Percentiles rank a stretch among this genome's conserved stretches.
These are phyloP conservation scores for Equus przewalskii DNA, from an alignment of 2,113 vertebrate species.

Conservation along the genomic window DNA sequence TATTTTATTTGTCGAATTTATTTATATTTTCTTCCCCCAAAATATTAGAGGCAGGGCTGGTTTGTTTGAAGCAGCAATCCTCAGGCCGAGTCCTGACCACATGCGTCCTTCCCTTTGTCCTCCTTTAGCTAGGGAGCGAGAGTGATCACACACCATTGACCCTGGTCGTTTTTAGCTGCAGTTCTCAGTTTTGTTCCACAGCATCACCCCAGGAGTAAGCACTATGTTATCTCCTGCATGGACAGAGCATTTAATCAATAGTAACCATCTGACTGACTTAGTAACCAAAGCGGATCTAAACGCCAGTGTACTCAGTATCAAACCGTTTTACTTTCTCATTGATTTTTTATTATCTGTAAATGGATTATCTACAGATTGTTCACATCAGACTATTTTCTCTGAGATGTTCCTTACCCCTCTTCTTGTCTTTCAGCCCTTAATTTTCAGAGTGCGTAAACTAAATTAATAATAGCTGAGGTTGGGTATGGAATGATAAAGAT, in stretches of 20 bases:
- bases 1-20: conserved; percentile 4
- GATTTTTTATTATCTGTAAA: background rate
- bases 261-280: background rate
- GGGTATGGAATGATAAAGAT: background rate
- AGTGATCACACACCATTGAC: background rate
- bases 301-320: background rate
- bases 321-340: background rate
- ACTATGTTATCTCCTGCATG: background rate
- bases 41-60: background rate
- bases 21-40: conserved; percentile 24
- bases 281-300: background rate
- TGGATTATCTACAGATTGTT: conserved; percentile 3
- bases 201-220: background rate
- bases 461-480: background rate
- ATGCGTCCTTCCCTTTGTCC: background rate
- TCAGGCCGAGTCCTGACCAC: background rate
- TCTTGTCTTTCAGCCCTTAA: background rate
- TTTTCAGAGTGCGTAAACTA: conserved; percentile 49
- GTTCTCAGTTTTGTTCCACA: background rate
- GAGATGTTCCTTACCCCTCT: background rate
- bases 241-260: background rate
- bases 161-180: background rate
- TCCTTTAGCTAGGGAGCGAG: background rate
- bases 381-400: background rate
- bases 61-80: conserved; percentile 41